Evolutionary conservation across 2,113 vertebrate species (phyloP).

Genomic region (Hyaena hyaena): DNA sequence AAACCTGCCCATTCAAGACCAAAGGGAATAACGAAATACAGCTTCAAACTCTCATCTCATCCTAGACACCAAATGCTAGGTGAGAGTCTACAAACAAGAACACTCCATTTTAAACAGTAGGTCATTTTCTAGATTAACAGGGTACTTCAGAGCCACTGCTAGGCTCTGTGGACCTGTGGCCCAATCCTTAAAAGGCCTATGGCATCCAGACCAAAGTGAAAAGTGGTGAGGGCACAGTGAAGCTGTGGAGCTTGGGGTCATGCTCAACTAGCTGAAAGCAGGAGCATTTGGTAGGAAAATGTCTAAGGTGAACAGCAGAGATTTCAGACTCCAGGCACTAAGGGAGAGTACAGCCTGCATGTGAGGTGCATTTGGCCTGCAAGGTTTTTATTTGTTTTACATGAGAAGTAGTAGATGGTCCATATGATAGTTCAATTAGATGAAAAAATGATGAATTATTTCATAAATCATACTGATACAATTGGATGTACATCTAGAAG

Average conservation of each 20-base stretch:
- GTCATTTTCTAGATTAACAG: not conserved
- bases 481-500: not conserved
- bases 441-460: not conserved
- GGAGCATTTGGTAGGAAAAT: too few species aligned
- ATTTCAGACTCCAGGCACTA: accelerated
- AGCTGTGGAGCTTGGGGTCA: not conserved
- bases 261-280: not conserved
- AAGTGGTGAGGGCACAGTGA: too few species aligned
- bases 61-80: not conserved
- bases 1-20: not conserved
- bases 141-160: not conserved
- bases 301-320: not conserved
- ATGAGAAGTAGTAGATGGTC: not conserved
- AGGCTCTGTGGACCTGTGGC: not conserved
- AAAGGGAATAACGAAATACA: not conserved
- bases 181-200: not conserved
- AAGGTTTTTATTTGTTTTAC: not conserved
- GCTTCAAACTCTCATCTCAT: not conserved
- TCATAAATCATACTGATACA: not conserved
- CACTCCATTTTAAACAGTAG: not conserved
- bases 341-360: too few species aligned
- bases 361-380: not conserved
- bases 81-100: not conserved
- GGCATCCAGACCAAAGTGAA: not conserved
- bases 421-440: not conserved